Evolutionary conservation across 2,888 invertebrate species (phyloP).

Genomic region (Agonopterix subpropinquella): DNA sequence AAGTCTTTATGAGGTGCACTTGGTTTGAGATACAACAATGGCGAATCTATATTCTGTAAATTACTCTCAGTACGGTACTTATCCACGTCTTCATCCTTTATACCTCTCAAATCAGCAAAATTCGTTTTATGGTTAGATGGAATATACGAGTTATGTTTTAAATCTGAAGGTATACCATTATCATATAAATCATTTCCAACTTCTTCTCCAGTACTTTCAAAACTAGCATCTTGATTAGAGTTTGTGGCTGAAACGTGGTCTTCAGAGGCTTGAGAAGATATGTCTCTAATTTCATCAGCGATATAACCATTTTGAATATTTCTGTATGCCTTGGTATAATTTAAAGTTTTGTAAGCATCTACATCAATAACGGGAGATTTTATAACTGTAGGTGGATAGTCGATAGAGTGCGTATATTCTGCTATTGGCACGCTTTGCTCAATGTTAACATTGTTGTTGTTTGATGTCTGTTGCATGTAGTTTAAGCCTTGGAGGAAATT

Average conservation of each 20-base stretch:
- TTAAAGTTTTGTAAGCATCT: slow-evolving; percentile 41
- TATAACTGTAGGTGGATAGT: slow-evolving; percentile 82
- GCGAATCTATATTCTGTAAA: slow-evolving; percentile 74
- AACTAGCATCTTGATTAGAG: slow-evolving; percentile 54
- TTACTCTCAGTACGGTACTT: slow-evolving; percentile 62
- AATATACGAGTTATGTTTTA: slow-evolving; percentile 31
- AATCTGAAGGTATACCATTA: slow-evolving; percentile 34
- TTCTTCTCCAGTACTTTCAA: slow-evolving; percentile 58
- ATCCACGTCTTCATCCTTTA: slow-evolving; percentile 60
- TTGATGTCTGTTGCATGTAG: slow-evolving; percentile 38
- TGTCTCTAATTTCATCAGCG: slow-evolving; percentile 61
- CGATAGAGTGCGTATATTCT: slow-evolving; percentile 81
- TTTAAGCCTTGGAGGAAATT: slow-evolving; percentile 46
- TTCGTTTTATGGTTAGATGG: slow-evolving; percentile 45
- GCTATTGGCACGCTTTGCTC: slow-evolving; percentile 80
- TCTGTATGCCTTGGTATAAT: slow-evolving; percentile 56
- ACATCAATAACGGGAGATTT: slow-evolving; percentile 82
- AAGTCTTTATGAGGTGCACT: slow-evolving; percentile 73
- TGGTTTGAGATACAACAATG: slow-evolving; percentile 71
- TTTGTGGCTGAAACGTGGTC: slow-evolving; percentile 60
- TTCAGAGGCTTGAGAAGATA: slow-evolving; percentile 71
- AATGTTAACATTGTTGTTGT: slow-evolving; percentile 68
- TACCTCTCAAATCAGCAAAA: slow-evolving; percentile 60
- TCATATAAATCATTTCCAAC: slow-evolving; percentile 54
- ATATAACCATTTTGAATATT: slow-evolving; percentile 55